These are phyloP conservation scores for Rhagophthalmus giganteus DNA, from an alignment of 2,888 invertebrate genomes.

Conservation along the genomic window DNA sequence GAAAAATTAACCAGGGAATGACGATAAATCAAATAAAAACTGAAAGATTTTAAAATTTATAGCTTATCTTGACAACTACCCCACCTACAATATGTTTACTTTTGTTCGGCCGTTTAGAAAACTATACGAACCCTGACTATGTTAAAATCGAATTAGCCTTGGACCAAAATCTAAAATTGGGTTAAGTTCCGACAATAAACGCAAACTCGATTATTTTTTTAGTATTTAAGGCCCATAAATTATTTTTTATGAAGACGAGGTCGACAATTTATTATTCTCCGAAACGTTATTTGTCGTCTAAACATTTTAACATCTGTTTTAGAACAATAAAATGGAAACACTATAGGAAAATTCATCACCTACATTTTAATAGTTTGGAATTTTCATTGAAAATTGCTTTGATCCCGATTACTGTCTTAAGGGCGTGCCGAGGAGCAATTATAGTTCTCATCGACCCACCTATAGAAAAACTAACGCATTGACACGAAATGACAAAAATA, in stretches of 20 bases:
- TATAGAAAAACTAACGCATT: too few species aligned
- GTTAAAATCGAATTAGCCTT: slow-evolving; percentile 27
- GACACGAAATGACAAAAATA: too few species aligned
- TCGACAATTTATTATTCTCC: slow-evolving; percentile 13
- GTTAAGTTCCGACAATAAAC: slow-evolving; percentile 21
- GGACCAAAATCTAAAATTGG: slow-evolving; percentile 14
- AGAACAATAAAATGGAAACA: too few species aligned
- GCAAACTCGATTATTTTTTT: slow-evolving; percentile 15
- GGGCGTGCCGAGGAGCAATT: too few species aligned
- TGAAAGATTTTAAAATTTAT: slow-evolving; percentile 48
- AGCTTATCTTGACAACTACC: slow-evolving; percentile 42
- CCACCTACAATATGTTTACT: slow-evolving; percentile 50
- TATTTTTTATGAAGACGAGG: slow-evolving; percentile 25
- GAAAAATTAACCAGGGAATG: slow-evolving; percentile 45
- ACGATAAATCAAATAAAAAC: slow-evolving; percentile 50
- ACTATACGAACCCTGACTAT: slow-evolving; percentile 18
- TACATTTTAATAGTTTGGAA: too few species aligned
- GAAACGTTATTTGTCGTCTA: too few species aligned
- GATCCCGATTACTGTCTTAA: too few species aligned
- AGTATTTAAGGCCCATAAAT: slow-evolving; percentile 17
- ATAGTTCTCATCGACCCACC: too few species aligned
- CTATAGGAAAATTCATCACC: too few species aligned
- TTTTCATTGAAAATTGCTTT: too few species aligned
- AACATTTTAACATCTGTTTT: too few species aligned
- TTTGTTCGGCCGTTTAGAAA: slow-evolving; percentile 23